A percentile compares a stretch with the other conserved stretches of the same genome.
Evolutionary conservation across 2,888 invertebrate species (phyloP).

Genomic region (Ochlodes sylvanus): DNA sequence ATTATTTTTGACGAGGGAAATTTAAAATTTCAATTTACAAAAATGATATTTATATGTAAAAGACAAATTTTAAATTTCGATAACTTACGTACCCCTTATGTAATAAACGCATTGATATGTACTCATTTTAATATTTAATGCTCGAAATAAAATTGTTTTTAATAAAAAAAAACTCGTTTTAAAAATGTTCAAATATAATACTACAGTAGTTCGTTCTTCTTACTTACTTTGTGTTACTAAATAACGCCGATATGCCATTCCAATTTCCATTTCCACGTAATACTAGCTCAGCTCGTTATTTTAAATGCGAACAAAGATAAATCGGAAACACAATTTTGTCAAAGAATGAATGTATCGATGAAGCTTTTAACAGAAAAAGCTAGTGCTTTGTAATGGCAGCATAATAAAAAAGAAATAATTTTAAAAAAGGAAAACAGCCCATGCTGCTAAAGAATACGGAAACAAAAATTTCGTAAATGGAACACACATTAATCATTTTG

Average conservation of each 20-base stretch:
- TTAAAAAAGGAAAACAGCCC: conserved; percentile 27
- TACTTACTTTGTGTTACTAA: background rate
- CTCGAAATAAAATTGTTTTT: too few species aligned
- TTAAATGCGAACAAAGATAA: conserved; percentile 21
- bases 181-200: background rate
- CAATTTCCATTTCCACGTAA: conserved; percentile 15
- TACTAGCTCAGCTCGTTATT: conserved; percentile 29
- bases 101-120: too few species aligned
- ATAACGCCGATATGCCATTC: conserved; percentile 18
- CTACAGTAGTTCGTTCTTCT: background rate
- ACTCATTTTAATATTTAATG: too few species aligned
- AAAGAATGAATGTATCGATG: conserved; percentile 12
- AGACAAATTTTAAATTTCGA: too few species aligned
- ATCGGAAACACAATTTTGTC: conserved; percentile 19
- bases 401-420: conserved; percentile 33
- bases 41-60: too few species aligned
- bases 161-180: too few species aligned
- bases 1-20: too few species aligned
- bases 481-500: conserved; percentile 69
- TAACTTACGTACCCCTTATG: too few species aligned
- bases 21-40: too few species aligned
- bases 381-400: conserved; percentile 7
- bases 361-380: conserved; percentile 18
- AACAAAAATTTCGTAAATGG: conserved; percentile 52
- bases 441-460: conserved; percentile 46